Evolutionary conservation across 1,140 invertebrate genomes (phyloP), one percentile per base, ranked within the genome.

Genomic region (Saccostrea cuccullata): DNA sequence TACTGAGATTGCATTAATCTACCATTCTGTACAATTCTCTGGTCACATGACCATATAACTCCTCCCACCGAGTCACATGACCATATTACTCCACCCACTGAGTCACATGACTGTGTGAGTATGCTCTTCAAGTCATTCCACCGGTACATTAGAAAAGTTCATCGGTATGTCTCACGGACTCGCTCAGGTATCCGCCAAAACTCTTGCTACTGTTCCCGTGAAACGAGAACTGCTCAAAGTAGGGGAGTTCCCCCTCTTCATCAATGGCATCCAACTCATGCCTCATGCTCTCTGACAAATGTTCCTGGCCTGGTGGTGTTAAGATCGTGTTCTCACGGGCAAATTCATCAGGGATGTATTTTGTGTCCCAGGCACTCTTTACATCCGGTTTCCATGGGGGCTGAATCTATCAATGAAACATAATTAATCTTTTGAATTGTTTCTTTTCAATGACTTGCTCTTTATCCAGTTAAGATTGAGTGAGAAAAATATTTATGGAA

Each of bases 181-280:
- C 85, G 85, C 92, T 92, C 30, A 93, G 88, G 84, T 93, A 93
- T 70, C 91, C 92, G n/a, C 92, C 93, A 87, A 90, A 92, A n/a
- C 91, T 92, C 64, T 89, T 89, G 55, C 93, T 90, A 47, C 92
- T 92, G 70, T 77, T 77, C 17, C 93, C 92, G 89, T 96, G 97
- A 94, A 97, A 97, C n/a, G 97, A 97, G 93, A 98, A 98, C 92
- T 97, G 97, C 70, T 96, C 96, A 94, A 98, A 98, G 93, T 97
- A 96, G 4, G 96, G 96, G 87, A 95, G 90, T 92, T 97, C 96
- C 86, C 96, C 95, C 92, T 97, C 97, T 94, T 97, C 97, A 9
- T 95, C 96, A 88, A 97, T 97, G 58, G 96, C 96, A 91, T 96
- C 96, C 2, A 97, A 94, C 96, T 91, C 89, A 23, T 85, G 85